These are phyloP conservation scores for Psittacula cyanocephala DNA, from an alignment of 2,113 vertebrate genomes.

Conservation along the genomic window DNA sequence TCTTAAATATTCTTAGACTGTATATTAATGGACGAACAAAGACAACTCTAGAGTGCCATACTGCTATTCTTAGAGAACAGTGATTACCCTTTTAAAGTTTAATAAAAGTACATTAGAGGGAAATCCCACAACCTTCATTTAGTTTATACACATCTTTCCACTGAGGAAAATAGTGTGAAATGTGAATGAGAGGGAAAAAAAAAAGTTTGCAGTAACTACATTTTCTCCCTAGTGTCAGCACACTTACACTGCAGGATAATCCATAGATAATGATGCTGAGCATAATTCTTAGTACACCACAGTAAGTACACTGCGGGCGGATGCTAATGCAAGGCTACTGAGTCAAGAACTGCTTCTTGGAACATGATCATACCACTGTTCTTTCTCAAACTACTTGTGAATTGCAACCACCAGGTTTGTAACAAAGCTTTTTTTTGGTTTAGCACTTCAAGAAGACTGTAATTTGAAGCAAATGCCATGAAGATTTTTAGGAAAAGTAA, in stretches of 20 bases:
- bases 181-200: not conserved
- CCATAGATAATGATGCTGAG: not conserved
- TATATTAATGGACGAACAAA: not conserved
- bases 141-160: not conserved
- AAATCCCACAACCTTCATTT: not conserved
- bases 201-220: not conserved
- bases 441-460: not conserved
- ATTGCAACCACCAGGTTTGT: not conserved
- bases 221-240: not conserved
- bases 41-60: not conserved
- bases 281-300: not conserved
- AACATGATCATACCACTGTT: not conserved
- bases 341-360: not conserved
- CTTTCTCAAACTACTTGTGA: not conserved
- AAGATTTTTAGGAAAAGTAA: not conserved
- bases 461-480: not conserved
- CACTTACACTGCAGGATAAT: not conserved
- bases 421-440: not conserved
- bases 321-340: not conserved
- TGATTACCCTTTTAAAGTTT: not conserved
- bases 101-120: not conserved
- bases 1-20: not conserved
- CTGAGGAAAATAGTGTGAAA: not conserved
- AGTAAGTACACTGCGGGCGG: accelerated
- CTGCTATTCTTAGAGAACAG: not conserved